Base-by-base conservation (phyloP, 2,888 invertebrate species). In the Rhynchonema sp. region DNA sequence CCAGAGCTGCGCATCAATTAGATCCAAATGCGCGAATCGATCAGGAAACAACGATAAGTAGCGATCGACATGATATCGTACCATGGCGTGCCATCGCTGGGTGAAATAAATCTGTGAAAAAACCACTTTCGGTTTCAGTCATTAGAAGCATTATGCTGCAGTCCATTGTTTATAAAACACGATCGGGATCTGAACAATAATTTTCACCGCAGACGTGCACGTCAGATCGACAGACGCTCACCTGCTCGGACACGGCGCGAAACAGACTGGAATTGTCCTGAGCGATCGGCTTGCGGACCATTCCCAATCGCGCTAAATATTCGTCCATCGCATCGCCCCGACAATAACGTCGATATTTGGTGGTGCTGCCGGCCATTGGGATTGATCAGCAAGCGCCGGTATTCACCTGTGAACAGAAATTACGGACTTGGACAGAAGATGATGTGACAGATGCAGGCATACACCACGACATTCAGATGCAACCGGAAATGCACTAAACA, bases 181-280 rank as follows among this genome's bases (percentile, higher is more conserved):
- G n/a, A n/a, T n/a, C n/a, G n/a, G n/a, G n/a, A n/a, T n/a, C n/a
- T 55, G 56, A 28, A 55, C 20, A 38, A 6, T 38, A 17, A 38
- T 13, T 6, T 38, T 6, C 6, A 38, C 9, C 6, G 38, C 38
- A 38, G 9, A 38, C 38, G 38, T 17, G 6, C 6, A 38, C 17
- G 38, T 6, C 17, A 17, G 38, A 38, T 38, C 17, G 38, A 38
- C n/a, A n/a, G n/a, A n/a, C n/a, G n/a, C n/a, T n/a, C 38, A 76
- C 76, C 76, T 88, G 87, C 75, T 91, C 90, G 46, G 89, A 84
- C 58, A 88, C 82, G 20, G 85, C 86, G 67, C 90, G 81, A 76
- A 90, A 91, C 56, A 91, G 78, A 72, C 87, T 88, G 62, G 86
- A 86, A 58, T 86, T 84, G 78, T 91, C 90, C 69, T 84, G 82